Percentiles rank a stretch among this genome's conserved stretches.
Conservation (phyloP, 2,113 vertebrate species). For the Silurus asotus region DNA sequence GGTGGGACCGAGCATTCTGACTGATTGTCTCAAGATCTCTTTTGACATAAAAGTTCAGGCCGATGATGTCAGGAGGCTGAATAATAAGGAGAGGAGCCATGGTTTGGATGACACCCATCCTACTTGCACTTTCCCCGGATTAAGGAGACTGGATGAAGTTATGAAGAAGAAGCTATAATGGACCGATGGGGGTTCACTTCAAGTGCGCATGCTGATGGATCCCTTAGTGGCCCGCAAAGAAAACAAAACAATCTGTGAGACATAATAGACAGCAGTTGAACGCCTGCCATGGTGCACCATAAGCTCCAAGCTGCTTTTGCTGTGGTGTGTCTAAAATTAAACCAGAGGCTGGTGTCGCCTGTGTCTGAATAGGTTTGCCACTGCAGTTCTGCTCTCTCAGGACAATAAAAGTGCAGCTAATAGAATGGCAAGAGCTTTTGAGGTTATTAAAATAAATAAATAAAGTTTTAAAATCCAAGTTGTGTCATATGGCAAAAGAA, state of each 20-base stretch:
- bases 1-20: constrained; percentile 12
- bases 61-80: constrained; percentile 10
- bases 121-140: background rate
- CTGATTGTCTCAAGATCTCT: background rate
- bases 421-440: constrained; percentile 1
- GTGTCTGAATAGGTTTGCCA: background rate
- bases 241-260: background rate
- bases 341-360: background rate
- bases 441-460: background rate
- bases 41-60: constrained; percentile 12
- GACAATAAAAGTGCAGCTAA: background rate
- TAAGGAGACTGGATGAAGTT: background rate
- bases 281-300: background rate
- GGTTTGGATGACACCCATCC: constrained; percentile 25
- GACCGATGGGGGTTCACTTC: constrained; percentile 4
- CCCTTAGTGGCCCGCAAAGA: background rate
- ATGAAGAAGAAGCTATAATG: background rate
- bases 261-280: constrained; percentile 39
- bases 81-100: constrained; percentile 22
- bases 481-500: background rate
- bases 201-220: background rate
- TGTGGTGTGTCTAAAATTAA: constrained; percentile 7
- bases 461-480: background rate
- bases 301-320: constrained; percentile 18
- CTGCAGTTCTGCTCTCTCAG: background rate